Conservation (phyloP, 2,113 vertebrate genomes). For the Hypocryptadius cinnamomeus region DNA sequence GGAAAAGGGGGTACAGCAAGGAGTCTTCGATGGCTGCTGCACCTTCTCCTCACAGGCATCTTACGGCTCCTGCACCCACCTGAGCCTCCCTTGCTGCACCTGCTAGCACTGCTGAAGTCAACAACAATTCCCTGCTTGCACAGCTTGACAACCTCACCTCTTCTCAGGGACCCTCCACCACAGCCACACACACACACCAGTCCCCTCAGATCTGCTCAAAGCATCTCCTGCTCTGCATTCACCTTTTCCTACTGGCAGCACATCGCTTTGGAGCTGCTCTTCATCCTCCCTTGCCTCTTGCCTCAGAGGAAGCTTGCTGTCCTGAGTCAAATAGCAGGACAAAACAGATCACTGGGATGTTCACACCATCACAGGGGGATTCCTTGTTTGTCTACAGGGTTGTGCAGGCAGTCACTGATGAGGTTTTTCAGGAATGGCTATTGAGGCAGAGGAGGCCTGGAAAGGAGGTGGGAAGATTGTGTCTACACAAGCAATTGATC, state of each 20-base stretch:
- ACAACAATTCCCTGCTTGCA: background rate
- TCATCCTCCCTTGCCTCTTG: background rate
- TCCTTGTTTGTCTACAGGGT: background rate
- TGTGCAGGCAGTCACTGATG: rapidly evolving
- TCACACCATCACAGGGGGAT: background rate
- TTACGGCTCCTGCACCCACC: rapidly evolving
- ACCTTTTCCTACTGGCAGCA: rapidly evolving
- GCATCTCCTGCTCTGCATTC: rapidly evolving
- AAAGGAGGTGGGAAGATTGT: background rate
- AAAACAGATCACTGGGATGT: rapidly evolving
- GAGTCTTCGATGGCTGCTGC: background rate
- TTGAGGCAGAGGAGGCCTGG: background rate
- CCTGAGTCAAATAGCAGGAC: background rate
- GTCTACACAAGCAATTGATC: background rate
- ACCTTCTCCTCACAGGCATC: background rate
- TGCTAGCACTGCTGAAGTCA: background rate
- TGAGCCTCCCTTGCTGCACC: background rate
- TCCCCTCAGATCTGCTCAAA: background rate
- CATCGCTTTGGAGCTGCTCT: rapidly evolving
- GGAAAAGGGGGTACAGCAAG: background rate
- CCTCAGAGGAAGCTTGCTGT: background rate
- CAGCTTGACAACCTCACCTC: background rate
- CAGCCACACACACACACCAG: background rate
- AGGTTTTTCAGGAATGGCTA: background rate
- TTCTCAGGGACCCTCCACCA: background rate